Evolutionary conservation across 2,797 vertebrate species (phyloP).

Genomic region (Scleropages formosus): DNA sequence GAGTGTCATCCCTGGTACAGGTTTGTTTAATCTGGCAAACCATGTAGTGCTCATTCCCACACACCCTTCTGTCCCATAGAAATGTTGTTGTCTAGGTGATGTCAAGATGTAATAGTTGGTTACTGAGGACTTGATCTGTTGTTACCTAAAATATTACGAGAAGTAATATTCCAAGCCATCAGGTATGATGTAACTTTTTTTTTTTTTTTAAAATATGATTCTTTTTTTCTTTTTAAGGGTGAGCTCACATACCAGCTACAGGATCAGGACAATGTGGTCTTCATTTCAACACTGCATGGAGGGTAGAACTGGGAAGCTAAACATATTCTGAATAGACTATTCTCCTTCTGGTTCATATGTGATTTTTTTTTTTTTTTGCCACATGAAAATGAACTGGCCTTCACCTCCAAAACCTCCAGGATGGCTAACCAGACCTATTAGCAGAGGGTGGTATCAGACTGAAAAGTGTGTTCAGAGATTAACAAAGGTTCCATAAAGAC

Average conservation of each 20-base stretch:
- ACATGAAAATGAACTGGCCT: not conserved
- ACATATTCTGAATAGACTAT: no score
- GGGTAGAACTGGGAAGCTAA: conserved; percentile 66
- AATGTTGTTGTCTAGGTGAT: conserved; percentile 21
- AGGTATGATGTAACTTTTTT: not conserved
- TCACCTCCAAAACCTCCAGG: not conserved
- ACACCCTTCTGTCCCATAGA: conserved; percentile 22
- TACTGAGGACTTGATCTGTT: conserved; percentile 7
- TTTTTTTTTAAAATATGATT: not conserved
- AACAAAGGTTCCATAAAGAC: not conserved
- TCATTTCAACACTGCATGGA: conserved; percentile 95
- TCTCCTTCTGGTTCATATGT: conserved; percentile 8
- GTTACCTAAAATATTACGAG: conserved; percentile 8
- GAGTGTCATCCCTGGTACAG: conserved; percentile 53
- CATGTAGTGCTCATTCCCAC: not conserved
- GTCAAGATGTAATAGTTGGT: not conserved
- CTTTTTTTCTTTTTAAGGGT: conserved; percentile 69
- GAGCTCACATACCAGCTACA: conserved; percentile 90
- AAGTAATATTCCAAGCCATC: not conserved
- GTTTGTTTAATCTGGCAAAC: conserved; percentile 33
- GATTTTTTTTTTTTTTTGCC: not conserved
- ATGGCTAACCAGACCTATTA: not conserved
- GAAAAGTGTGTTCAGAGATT: not conserved
- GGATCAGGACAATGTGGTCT: conserved; percentile 89
- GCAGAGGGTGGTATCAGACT: not conserved